phyloP scores from a whole-genome alignment of 2,113 vertebrate genomes.

The Corydoras sp. region DNA sequence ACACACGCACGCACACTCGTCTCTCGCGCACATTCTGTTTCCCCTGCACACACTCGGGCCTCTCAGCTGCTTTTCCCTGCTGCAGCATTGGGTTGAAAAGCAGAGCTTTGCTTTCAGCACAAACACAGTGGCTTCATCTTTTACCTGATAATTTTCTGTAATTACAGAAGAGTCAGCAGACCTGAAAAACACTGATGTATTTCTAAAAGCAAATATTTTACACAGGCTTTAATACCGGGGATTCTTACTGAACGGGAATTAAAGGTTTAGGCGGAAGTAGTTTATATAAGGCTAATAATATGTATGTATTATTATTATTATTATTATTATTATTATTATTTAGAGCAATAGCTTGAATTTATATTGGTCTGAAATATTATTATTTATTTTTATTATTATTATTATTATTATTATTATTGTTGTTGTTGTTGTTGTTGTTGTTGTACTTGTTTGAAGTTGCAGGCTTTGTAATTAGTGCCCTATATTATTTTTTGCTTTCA shows the following conservation, averaged over 20 bases:
- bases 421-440: too few species aligned
- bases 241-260: background rate
- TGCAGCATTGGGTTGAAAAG: slow-evolving; percentile 25
- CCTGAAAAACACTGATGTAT: background rate
- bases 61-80: slow-evolving; percentile 41
- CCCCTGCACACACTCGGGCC: slow-evolving; percentile 8
- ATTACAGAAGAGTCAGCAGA: slow-evolving; percentile 8
- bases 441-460: too few species aligned
- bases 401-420: too few species aligned
- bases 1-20: background rate
- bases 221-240: background rate
- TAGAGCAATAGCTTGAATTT: too few species aligned
- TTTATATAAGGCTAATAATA: too few species aligned
- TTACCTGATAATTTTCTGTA: slow-evolving; percentile 17
- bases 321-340: too few species aligned
- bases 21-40: background rate
- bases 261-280: background rate
- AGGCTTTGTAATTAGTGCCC: background rate
- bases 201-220: background rate
- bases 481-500: background rate
- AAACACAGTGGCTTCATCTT: background rate
- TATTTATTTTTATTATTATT: too few species aligned
- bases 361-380: too few species aligned
- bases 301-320: too few species aligned
- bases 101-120: background rate